These are phyloP conservation scores for Natrix natrix DNA, from an alignment of 2,797 vertebrate genomes.

Conservation along the genomic window DNA sequence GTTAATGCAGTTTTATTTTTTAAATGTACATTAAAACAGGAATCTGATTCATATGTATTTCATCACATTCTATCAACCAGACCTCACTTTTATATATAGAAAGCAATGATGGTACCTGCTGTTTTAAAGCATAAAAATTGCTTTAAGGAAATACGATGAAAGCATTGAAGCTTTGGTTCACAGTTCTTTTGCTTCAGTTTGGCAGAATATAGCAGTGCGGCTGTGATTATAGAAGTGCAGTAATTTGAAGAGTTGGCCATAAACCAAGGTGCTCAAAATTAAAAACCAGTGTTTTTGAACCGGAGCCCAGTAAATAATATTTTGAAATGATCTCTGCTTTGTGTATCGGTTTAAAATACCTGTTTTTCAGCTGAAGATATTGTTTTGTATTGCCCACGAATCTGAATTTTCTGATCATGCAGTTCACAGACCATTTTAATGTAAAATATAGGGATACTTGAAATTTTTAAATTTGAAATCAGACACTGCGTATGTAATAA, in stretches of 20 bases:
- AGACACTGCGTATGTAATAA: neutral
- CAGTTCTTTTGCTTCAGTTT: neutral
- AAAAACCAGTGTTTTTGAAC: neutral
- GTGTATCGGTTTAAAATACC: neutral
- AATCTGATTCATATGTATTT: neutral
- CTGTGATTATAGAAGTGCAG: neutral
- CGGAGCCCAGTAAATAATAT: neutral
- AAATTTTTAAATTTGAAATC: neutral
- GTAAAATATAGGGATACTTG: neutral
- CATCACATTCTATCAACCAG: neutral
- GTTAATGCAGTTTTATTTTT: neutral
- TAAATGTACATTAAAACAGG: neutral
- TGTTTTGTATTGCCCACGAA: neutral
- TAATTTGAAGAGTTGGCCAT: neutral
- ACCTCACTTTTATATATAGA: neutral
- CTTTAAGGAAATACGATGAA: neutral
- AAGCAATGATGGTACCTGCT: neutral
- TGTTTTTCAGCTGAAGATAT: neutral
- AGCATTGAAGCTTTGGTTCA: neutral
- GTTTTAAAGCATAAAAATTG: neutral
- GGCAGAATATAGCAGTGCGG: neutral
- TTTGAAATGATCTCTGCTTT: neutral
- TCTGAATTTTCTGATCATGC: neutral
- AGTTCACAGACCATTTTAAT: neutral
- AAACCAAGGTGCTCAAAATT: neutral